Conservation (phyloP, 1,140 invertebrate genomes). For the Drosophila teissieri region DNA sequence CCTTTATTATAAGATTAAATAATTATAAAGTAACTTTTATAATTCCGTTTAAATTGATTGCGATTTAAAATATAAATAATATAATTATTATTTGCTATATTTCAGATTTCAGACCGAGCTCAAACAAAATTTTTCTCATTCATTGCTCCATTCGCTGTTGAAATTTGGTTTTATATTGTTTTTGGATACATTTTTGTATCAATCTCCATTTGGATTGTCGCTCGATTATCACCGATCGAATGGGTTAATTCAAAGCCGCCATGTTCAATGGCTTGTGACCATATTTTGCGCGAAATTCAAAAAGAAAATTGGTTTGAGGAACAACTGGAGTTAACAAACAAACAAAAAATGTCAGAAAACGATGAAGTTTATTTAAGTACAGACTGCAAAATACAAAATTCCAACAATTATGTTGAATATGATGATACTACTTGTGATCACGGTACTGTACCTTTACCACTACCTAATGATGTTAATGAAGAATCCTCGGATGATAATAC, state of each 20-base stretch:
- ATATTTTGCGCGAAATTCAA: constrained; percentile 59
- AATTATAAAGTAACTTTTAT: too few species aligned
- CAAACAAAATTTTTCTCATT: constrained; percentile 94
- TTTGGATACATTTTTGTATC: constrained; percentile 96
- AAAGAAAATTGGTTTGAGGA: constrained; percentile 38
- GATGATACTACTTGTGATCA: constrained; percentile 3
- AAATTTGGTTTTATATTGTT: constrained; percentile 97
- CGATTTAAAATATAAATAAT: background rate
- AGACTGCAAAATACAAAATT: constrained; percentile 5
- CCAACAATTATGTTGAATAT: constrained; percentile 2
- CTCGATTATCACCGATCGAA: constrained; percentile 97
- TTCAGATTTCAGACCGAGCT: constrained; percentile 81
- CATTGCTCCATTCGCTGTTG: constrained; percentile 95
- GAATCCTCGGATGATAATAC: constrained; percentile 77
- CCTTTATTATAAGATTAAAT: background rate
- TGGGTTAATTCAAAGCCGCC: constrained; percentile 88
- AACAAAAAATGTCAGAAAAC: constrained; percentile 6
- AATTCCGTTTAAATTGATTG: background rate
- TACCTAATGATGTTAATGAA: constrained; percentile 25
- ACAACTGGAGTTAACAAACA: constrained; percentile 40
- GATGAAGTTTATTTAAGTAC: constrained; percentile 22
- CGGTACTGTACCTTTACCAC: background rate
- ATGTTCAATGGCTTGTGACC: constrained; percentile 71
- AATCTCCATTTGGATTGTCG: constrained; percentile 97
- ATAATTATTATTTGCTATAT: constrained; percentile 27